phyloP scores from a whole-genome alignment of 2,113 vertebrate genomes.

The Peromyscus leucopus region DNA sequence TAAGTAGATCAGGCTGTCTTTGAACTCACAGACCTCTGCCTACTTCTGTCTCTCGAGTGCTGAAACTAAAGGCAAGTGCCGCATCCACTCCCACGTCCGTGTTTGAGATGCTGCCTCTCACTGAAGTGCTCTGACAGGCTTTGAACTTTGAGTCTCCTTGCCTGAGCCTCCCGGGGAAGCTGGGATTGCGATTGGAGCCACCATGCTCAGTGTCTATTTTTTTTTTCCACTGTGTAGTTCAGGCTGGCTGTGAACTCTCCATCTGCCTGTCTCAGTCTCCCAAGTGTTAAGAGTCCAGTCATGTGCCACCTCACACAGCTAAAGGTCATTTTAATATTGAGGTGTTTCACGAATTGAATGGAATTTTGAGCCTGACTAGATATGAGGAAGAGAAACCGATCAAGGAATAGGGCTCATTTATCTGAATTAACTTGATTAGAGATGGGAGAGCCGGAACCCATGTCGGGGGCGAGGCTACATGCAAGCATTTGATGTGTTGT shows the following conservation, averaged over 20 bases:
- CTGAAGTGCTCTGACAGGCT: neutral
- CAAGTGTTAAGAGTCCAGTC: neutral
- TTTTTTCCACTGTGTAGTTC: neutral
- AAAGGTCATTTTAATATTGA: constrained; percentile 8
- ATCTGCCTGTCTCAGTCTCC: too few relatives aligned
- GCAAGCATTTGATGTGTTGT: neutral
- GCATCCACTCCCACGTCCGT: neutral
- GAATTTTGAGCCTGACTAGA: neutral
- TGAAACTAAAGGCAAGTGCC: neutral
- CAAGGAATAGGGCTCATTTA: neutral
- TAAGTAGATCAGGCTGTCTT: neutral
- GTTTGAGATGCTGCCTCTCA: neutral
- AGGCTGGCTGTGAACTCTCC: neutral
- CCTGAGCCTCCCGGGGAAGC: neutral
- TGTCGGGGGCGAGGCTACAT: neutral
- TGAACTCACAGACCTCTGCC: neutral
- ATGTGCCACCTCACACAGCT: too few relatives aligned
- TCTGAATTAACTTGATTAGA: neutral
- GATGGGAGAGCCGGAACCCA: neutral
- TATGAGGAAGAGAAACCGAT: neutral
- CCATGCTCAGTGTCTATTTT: neutral
- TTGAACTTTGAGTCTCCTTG: neutral
- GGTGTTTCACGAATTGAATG: neutral
- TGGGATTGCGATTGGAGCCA: neutral
- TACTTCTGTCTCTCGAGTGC: neutral